Evolutionary conservation across 2,797 vertebrate species (phyloP), one percentile per base, ranked within the genome.

Genomic region (Valencia hispanica): DNA sequence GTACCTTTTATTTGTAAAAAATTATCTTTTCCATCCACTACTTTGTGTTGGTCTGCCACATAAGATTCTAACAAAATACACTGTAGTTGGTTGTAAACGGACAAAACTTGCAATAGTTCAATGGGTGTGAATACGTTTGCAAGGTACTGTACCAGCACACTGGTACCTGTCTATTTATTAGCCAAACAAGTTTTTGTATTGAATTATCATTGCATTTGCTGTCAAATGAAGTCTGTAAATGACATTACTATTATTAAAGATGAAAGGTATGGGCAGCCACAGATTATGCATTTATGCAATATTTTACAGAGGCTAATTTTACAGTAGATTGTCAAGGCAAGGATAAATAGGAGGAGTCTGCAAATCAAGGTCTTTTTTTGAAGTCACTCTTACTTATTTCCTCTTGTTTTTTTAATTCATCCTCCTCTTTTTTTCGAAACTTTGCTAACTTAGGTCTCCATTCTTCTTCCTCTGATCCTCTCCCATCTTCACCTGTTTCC

Each of bases 281-380:
- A 80, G 75, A 84, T 65, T 81, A 78, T 81, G 73, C 78, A 74
- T 47, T 70, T 45, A 57, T 73, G 82, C 72, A 81, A 86, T 91
- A 87, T 86, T 82, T 84, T 77, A 82, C 77, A 45, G 53, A 77
- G 79, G 57, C 79, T 75, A 85, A 90, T 85, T 89, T 87, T 90
- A 91, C 83, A 91, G 86, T 91, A 87, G 85, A 72, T 83, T 79
- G 84, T 84, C 76, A 78, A 77, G 59, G 73, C 79, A 50, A 84
- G 79, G 61, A 90, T 80, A 77, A 84, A 90, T 86, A 81, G 86
- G 84, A 80, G 50, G 82, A 81, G 59, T 66, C 55, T 27, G 59
- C 74, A 78, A 71, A 68, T 75, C 90, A 83, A 51, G 89, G 89
- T 80, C 89, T 79, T 81, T 90, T 86, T 89, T 86, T 92, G 85